Percentiles rank a stretch among this genome's conserved stretches.
Evolutionary conservation across 2,888 invertebrate species (phyloP).

Genomic region (Chesias legatella): DNA sequence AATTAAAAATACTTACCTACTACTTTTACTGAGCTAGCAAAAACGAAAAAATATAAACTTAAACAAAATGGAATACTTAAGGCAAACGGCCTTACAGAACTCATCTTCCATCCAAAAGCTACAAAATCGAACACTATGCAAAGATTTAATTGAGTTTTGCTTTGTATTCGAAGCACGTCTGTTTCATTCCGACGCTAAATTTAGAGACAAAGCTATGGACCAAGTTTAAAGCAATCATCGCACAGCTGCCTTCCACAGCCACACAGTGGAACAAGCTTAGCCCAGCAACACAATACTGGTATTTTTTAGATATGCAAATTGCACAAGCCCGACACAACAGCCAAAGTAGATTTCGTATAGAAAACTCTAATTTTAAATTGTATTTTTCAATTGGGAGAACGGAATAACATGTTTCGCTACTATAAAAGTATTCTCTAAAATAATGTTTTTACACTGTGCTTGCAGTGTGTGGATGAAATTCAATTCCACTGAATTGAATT

Average conservation of each 20-base stretch:
- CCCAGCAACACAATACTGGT: not conserved
- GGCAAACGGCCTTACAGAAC: not conserved
- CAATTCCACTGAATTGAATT: conserved; percentile 30
- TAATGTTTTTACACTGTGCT: not conserved
- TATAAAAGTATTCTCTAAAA: not conserved
- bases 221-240: conserved; percentile 38
- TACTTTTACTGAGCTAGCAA: no score
- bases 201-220: conserved; percentile 15
- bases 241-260: conserved; percentile 34
- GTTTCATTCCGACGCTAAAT: conserved; percentile 26
- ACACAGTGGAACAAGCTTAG: conserved; percentile 2
- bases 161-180: conserved; percentile 30
- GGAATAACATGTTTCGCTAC: no score
- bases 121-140: conserved; percentile 5
- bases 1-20: no score
- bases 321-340: no score
- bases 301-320: no score
- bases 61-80: not conserved
- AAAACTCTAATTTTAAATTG: no score
- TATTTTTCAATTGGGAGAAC: no score
- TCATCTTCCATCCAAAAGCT: conserved; percentile 2
- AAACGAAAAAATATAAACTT: no score
- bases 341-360: no score
- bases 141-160: conserved; percentile 23
- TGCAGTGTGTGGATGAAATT: conserved; percentile 17